A percentile compares a stretch with the other conserved stretches of the same genome.
phyloP scores from a whole-genome alignment of 2,797 vertebrate species.

The Sebastes iracundus region DNA sequence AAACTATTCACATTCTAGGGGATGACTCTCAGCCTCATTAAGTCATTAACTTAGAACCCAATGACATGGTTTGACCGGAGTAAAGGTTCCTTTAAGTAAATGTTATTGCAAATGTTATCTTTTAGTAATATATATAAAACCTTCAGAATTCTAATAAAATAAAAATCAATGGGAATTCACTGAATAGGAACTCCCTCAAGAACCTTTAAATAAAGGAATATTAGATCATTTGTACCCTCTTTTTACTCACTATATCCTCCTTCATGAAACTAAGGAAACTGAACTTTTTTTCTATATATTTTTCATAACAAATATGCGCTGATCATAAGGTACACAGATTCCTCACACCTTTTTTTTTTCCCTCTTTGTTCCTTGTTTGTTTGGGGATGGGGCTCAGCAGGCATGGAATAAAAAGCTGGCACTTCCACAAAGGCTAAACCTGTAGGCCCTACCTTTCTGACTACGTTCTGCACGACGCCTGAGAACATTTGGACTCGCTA shows the following conservation, averaged over 20 bases:
- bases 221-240: neutral
- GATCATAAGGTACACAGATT: neutral
- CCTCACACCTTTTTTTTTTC: neutral
- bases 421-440: slow-evolving; percentile 23
- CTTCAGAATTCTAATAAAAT: neutral
- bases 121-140: neutral
- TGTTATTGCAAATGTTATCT: neutral
- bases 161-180: neutral
- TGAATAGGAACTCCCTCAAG: neutral
- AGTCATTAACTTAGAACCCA: neutral
- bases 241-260: neutral
- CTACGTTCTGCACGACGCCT: slow-evolving; percentile 37
- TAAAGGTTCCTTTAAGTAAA: neutral
- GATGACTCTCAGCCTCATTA: neutral
- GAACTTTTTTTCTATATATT: neutral
- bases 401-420: slow-evolving; percentile 26
- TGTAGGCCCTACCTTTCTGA: slow-evolving; percentile 4
- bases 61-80: neutral
- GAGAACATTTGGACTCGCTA: slow-evolving; percentile 36
- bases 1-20: neutral
- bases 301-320: neutral
- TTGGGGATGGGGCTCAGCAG: neutral
- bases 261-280: neutral
- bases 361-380: neutral
- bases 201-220: neutral